Evolutionary conservation across 1,140 invertebrate species (phyloP), one percentile per base, ranked within the genome.

Genomic region (Drosophila quadrilineata): DNA sequence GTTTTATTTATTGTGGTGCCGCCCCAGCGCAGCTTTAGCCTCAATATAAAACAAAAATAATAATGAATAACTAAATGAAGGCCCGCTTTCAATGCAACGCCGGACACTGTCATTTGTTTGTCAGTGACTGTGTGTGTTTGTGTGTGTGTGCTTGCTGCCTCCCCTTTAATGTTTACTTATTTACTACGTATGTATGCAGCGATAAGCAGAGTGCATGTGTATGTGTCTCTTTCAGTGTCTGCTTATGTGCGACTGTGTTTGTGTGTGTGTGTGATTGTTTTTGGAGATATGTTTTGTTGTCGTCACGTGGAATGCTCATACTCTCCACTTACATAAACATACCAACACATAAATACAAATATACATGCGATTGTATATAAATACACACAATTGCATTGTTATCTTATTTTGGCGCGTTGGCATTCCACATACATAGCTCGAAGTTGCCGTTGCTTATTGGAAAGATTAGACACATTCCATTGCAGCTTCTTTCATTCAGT

Each of bases 281-380:
- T 60, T 60, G 50, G n/a, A 62, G 68, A 65, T 75, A 77, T 63
- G 56, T 14, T 50, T 52, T 72, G 59, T 56, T 82, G 43, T 77
- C 74, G 58, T 84, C 79, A 77, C 77, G 70, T 85, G 77, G 77
- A 62, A 26, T 46, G 21, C 40, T 50, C 36, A 48, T 29, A 59
- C 40, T 26, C 17, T 56, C 24, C 24, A 35, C 24, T 36, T 63
- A 31, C 43, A 46, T 17, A 46, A n/a, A 17, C 14, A 52, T 10
- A n/a, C 24, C n/a, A n/a, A 28, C 6, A 40, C 35, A 52, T 14
- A 38, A 21, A 28, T n/a, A 24, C 3, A 36, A 26, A 26, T 24
- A 19, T 40, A 29, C 10, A n/a, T n/a, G 22, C 10, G 45, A 24
- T 10, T 36, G 2, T 52, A 50, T 9, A 6, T 33, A 22, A 24